Conservation (phyloP, 2,113 vertebrate genomes). For the Asarcornis scutulata region DNA sequence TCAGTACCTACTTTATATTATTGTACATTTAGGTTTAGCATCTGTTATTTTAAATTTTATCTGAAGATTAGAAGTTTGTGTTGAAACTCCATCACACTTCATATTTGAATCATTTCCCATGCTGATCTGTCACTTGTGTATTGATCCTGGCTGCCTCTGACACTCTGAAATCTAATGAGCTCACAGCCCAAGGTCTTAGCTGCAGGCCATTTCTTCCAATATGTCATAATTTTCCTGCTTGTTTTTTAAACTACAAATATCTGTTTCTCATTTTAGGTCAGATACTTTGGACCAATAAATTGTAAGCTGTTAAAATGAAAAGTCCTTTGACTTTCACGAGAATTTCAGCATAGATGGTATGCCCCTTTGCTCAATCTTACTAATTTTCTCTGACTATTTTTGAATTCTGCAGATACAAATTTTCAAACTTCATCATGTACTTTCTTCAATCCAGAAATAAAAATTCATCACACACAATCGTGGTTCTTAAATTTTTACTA, state of each 20-base stretch:
- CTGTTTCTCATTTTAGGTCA: constrained; percentile 16
- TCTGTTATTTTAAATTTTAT: not conserved
- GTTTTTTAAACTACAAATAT: not conserved
- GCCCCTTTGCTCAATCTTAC: not conserved
- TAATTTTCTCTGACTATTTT: not conserved
- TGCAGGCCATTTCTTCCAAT: not conserved
- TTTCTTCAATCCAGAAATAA: not conserved
- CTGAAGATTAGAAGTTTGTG: not conserved
- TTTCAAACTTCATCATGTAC: not conserved
- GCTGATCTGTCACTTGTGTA: not conserved
- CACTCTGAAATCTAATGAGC: constrained; percentile 8
- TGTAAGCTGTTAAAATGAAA: not conserved
- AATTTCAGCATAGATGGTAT: not conserved
- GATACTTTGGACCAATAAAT: not conserved
- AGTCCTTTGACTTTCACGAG: not conserved
- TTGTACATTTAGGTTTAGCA: not conserved
- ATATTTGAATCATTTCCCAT: not conserved
- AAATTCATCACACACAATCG: not conserved
- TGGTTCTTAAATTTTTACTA: not conserved
- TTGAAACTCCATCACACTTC: not conserved
- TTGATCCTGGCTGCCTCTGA: constrained; percentile 18
- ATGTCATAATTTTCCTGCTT: constrained; percentile 1
- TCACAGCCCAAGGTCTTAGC: constrained; percentile 5
- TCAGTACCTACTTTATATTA: not conserved
- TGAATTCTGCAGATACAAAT: accelerated